Conservation (phyloP, 2,888 invertebrate genomes). For the Lasius fuliginosus region DNA sequence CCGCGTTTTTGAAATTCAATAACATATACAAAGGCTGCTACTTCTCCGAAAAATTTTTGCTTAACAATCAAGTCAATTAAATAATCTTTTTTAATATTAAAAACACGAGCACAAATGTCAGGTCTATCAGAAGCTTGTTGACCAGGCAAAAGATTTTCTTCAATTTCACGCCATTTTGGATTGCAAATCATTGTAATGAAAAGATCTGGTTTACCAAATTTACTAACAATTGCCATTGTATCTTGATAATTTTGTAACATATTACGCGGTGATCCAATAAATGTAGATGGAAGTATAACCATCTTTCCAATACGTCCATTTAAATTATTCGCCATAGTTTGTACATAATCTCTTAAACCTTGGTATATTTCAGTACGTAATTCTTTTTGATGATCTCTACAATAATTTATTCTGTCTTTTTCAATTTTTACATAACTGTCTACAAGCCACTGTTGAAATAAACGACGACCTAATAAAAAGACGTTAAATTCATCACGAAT, state of each 20-base stretch:
- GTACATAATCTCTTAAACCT: conserved; percentile 57
- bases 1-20: conserved; percentile 72
- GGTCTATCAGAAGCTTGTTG: conserved; percentile 67
- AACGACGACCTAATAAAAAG: not conserved
- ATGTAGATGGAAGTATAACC: conserved; percentile 64
- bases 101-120: conserved; percentile 62
- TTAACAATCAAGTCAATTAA: conserved; percentile 58
- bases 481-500: conserved; percentile 8
- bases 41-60: conserved; percentile 59
- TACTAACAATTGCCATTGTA: conserved; percentile 66
- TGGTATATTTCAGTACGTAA: conserved; percentile 20
- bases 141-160: conserved; percentile 60
- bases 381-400: not conserved
- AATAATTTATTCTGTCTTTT: not conserved
- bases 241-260: conserved; percentile 69
- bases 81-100: conserved; percentile 63
- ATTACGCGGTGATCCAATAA: conserved; percentile 65
- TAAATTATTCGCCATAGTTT: conserved; percentile 36
- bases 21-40: conserved; percentile 60
- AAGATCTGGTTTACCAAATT: conserved; percentile 65
- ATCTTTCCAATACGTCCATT: conserved; percentile 54
- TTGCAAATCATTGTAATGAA: conserved; percentile 69
- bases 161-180: conserved; percentile 69
- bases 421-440: not conserved
- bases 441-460: not conserved